Evolutionary conservation across 1,140 invertebrate species (phyloP).

Genomic region (Scaptomyza montana): DNA sequence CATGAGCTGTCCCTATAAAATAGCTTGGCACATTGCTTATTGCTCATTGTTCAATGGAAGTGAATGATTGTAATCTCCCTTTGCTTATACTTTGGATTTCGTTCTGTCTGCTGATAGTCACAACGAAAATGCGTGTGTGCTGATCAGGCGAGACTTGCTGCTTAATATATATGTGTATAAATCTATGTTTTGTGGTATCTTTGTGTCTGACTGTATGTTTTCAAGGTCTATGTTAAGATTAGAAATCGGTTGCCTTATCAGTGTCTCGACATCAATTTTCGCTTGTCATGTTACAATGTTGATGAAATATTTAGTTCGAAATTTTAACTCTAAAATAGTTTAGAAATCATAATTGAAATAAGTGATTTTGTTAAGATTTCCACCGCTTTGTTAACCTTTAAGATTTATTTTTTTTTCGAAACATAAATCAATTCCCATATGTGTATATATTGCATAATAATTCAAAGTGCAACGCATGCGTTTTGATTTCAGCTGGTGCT

Average conservation of each 20-base stretch:
- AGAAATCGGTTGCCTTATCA: not conserved
- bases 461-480: too few relatives aligned
- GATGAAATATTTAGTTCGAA: too few relatives aligned
- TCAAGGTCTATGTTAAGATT: conserved; percentile 15
- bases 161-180: not conserved
- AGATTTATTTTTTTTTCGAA: too few relatives aligned
- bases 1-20: conserved; percentile 33
- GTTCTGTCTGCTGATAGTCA: not conserved
- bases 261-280: too few relatives aligned
- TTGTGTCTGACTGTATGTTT: not conserved
- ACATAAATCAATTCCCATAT: too few relatives aligned
- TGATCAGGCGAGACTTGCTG: conserved; percentile 18
- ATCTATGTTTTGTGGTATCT: not conserved
- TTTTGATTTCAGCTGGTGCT: not conserved
- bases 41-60: not conserved
- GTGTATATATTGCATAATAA: too few relatives aligned
- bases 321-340: too few relatives aligned
- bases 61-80: conserved; percentile 16
- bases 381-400: too few relatives aligned
- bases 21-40: conserved; percentile 6
- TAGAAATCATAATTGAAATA: too few relatives aligned
- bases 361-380: too few relatives aligned
- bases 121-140: not conserved
- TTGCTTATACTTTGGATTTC: conserved; percentile 14
- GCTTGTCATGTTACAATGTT: too few relatives aligned